Percentiles rank a stretch among this genome's conserved stretches.
Conservation (phyloP, 2,888 invertebrate species). For the Tipula helvola region DNA sequence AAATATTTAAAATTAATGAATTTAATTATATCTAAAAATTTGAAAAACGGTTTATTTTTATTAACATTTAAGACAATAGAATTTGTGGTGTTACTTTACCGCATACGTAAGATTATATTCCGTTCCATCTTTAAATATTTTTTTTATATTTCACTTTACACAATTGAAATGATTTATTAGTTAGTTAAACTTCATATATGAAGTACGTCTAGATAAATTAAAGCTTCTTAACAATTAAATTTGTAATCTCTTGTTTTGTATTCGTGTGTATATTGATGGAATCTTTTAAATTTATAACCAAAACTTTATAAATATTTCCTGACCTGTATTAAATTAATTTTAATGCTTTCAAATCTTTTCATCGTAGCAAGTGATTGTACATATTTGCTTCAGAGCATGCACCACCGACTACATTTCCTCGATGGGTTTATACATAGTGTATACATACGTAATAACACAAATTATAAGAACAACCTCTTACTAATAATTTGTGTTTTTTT, state of each 20-base stretch:
- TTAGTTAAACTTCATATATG: background rate
- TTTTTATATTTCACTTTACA: background rate
- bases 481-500: background rate
- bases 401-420: background rate
- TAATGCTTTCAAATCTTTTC: background rate
- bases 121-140: background rate
- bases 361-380: background rate
- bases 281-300: background rate
- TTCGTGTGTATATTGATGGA: background rate
- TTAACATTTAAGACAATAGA: background rate
- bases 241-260: background rate
- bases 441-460: background rate
- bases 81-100: background rate
- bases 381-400: background rate
- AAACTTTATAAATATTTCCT: background rate
- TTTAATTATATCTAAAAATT: background rate
- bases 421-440: background rate
- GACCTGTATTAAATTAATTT: background rate
- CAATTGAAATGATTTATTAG: background rate
- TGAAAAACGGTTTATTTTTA: background rate
- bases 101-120: background rate
- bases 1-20: background rate
- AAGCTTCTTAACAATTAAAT: background rate
- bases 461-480: background rate
- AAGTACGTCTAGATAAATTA: background rate